Evolutionary conservation across 2,113 vertebrate species (phyloP), one percentile per base, ranked within the genome.

Genomic region (Oreochromis spilurus): DNA sequence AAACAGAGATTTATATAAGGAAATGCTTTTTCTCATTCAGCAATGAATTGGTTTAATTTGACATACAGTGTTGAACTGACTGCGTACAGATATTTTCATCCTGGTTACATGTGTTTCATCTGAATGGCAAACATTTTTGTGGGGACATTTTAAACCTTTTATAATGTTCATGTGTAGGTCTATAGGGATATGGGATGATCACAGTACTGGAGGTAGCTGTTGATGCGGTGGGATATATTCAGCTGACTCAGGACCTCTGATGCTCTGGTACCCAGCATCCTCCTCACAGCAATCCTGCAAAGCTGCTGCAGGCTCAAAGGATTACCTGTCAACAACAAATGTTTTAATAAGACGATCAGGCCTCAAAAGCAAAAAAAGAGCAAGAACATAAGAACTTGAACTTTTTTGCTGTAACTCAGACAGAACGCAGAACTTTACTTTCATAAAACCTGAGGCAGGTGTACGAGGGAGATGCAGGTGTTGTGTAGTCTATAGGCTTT

Each of bases 281-380:
- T 94, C 90, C 98, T 94, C 70, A 98, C 79, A 0, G 90, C 89
- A n/a, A 98, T 96, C 45, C 98, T 94, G 90, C 97, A 97, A n/a
- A 97, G 96, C 93, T 99, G 97, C 4, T 96, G 96, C 88, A 99
- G 94, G n/a, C 95, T 97, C 88, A 97, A 93, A 2, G 98, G 97
- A 0, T 95, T 97, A 88, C 95, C 98, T 98, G 84, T 2, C 13
- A 9, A 81, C 34, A 48, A 75, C 34, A 58, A 31, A 78, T 9
- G 10, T 43, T 81, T 57, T 4, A 34, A 77, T 2, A 8, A 4
- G 21, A 48, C n/a, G 4, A 11, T 10, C 11, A 19, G 2, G 4
- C 34, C 12, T 43, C 3, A 75, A 43, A 34, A 80, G n/a, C 43
- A 77, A 1, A 31, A 9, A 29, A 67, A 67, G 19, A 67, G 62